Evolutionary conservation across 1,140 invertebrate species (phyloP).

Genomic region (Conus betulinus): DNA sequence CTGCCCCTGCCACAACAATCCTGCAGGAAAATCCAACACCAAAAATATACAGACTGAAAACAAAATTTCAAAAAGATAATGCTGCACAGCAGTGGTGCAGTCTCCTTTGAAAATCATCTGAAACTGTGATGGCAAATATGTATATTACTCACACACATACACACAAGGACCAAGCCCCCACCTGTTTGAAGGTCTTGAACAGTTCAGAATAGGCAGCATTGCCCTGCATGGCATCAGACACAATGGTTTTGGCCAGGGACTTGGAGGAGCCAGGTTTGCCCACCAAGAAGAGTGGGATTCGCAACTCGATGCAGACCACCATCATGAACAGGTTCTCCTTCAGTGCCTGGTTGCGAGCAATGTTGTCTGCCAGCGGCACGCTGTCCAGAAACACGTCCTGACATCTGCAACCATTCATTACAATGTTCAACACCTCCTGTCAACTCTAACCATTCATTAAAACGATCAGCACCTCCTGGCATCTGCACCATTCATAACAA

Average conservation of each 20-base stretch:
- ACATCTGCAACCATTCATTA: too few species aligned
- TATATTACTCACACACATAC: neutral
- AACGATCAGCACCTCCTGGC: neutral
- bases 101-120: too few species aligned
- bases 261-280: constrained; percentile 73
- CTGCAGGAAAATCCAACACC: too few species aligned
- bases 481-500: neutral
- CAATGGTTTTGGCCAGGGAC: constrained; percentile 69
- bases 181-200: constrained; percentile 64
- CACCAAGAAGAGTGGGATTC: constrained; percentile 69
- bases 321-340: constrained; percentile 73
- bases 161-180: constrained; percentile 5
- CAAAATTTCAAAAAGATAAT: neutral
- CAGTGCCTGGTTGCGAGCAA: constrained; percentile 69
- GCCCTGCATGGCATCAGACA: constrained; percentile 69
- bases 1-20: too few species aligned
- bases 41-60: too few species aligned
- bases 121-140: too few species aligned
- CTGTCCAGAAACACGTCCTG: constrained; percentile 55
- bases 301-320: constrained; percentile 67
- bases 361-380: constrained; percentile 61
- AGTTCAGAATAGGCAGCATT: constrained; percentile 51
- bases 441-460: neutral
- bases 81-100: neutral
- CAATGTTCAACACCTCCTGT: neutral